Evolutionary conservation across 2,888 invertebrate species (phyloP).

Genomic region (Rhagonycha lutea): DNA sequence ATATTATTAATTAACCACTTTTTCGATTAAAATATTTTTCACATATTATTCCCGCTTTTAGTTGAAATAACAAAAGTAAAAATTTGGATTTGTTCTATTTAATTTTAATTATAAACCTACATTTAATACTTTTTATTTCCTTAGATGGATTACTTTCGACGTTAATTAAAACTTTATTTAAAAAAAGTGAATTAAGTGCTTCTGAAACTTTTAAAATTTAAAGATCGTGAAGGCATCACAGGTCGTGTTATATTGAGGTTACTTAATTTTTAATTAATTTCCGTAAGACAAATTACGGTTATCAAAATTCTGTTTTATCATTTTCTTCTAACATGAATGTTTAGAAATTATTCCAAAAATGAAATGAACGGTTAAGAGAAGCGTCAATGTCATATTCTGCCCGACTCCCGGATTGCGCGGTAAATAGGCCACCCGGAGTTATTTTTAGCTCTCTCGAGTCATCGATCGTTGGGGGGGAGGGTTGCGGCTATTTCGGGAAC

Average conservation of each 20-base stretch:
- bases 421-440: conserved; percentile 52
- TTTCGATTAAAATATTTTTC: not conserved
- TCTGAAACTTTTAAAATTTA: not conserved
- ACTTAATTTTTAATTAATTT: not conserved
- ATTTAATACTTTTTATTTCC: not conserved
- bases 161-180: not conserved
- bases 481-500: conserved; percentile 54
- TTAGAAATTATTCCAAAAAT: conserved; percentile 16
- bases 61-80: too few relatives aligned
- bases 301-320: not conserved
- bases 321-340: not conserved
- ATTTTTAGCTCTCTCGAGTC: conserved; percentile 53
- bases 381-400: conserved; percentile 49
- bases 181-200: not conserved
- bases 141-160: not conserved
- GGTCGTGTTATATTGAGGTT: not conserved
- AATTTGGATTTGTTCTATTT: too few relatives aligned
- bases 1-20: not conserved
- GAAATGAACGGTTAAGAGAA: conserved; percentile 24
- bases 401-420: conserved; percentile 46
- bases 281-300: not conserved
- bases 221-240: not conserved
- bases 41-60: not conserved
- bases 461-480: conserved; percentile 51
- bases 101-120: not conserved